Evolutionary conservation across 2,113 vertebrate genomes (phyloP), one percentile per base, ranked within the genome.

Genomic region (Phalacrocorax brasilianus): DNA sequence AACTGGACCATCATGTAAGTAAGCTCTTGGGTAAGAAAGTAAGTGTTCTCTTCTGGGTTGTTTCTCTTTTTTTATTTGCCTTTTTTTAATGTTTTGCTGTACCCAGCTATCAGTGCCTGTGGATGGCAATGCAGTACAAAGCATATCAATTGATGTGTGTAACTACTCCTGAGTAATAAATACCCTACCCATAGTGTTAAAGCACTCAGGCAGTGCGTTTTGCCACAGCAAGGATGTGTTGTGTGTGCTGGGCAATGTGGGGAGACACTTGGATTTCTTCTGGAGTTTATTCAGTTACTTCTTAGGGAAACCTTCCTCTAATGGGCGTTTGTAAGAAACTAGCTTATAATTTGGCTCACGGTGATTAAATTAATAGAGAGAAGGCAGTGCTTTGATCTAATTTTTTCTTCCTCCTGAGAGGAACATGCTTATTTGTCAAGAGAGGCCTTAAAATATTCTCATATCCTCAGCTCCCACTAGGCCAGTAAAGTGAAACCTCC

Each of bases 161-260:
- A 45, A 24, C 22, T 73, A 11, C 18, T 62, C 30, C 32, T 13
- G 68, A 56, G 33, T 74, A 45, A 70, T 20, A 59, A 49, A 18
- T 23, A 6, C 8, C 47, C 18, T 15, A 6, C 30, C 21, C 32
- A 23, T 33, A 26, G 24, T 11, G 4, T 20, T 71, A 61, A 35
- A 63, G 38, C 11, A 27, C 30, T 49, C 1, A 4, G 23, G 45
- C 40, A n/a, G n/a, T 17, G 26, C 0, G 0, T 62, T 75, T 67
- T 58, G 17, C 33, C 44, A 2, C 61, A 56, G 14, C 53, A 38
- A 42, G 28, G 23, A 40, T n/a, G 47, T 28, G 11, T 40, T 66
- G 22, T n/a, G 26, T 74, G n/a, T 81, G 33, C 35, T 72, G 53
- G 33, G 38, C 19, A 56, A 42, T 3, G 6, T 33, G 63, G 52